phyloP scores from a whole-genome alignment of 2,888 invertebrate genomes.

The Iselma pallidipennis region DNA sequence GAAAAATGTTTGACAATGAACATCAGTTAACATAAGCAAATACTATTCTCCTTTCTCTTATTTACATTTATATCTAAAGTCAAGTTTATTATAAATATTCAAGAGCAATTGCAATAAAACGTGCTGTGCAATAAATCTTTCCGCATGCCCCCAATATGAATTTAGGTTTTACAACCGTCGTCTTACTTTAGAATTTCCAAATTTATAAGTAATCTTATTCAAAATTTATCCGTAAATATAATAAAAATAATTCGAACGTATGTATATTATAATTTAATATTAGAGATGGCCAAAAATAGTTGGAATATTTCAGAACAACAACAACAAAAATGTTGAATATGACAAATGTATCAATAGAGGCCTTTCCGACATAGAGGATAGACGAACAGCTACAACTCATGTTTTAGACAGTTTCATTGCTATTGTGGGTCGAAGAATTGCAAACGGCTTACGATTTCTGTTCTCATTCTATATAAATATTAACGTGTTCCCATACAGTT shows the following conservation, averaged over 20 bases:
- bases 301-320: too few relatives aligned
- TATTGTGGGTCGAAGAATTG: constrained; percentile 30
- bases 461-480: constrained; percentile 26
- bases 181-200: constrained; percentile 9
- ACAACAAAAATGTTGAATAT: constrained; percentile 28
- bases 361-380: constrained; percentile 30
- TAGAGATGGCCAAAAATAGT: too few relatives aligned
- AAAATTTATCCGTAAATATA: too few relatives aligned
- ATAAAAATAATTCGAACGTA: too few relatives aligned
- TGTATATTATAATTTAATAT: not conserved
- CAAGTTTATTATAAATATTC: constrained; percentile 27
- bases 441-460: constrained; percentile 23
- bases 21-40: constrained; percentile 8
- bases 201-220: not conserved
- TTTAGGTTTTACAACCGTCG: constrained; percentile 17
- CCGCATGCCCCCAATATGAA: constrained; percentile 19
- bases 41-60: constrained; percentile 14
- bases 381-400: constrained; percentile 30
- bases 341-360: constrained; percentile 34
- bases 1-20: constrained; percentile 17
- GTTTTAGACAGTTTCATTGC: constrained; percentile 30
- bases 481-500: constrained; percentile 14
- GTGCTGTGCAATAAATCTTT: constrained; percentile 24
- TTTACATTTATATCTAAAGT: constrained; percentile 26
- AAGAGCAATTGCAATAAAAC: constrained; percentile 27